Conservation (phyloP, 2,113 vertebrate species). For the Cottus gobio region DNA sequence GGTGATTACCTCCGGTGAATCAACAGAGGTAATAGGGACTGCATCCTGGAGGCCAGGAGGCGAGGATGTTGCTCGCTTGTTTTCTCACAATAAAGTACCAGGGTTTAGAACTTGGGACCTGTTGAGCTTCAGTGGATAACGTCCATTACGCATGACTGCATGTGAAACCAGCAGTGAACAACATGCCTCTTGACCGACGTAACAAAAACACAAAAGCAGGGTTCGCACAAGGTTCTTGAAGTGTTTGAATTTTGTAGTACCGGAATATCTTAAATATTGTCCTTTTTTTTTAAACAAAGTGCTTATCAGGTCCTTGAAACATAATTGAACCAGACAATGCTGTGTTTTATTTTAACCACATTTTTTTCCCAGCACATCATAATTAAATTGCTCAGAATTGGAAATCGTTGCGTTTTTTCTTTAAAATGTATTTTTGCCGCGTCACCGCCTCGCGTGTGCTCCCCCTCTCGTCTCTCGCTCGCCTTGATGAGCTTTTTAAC, state of each 20-base stretch:
- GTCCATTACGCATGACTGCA: slow-evolving; percentile 4
- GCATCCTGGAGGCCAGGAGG: slow-evolving; percentile 45
- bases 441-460: too few species aligned
- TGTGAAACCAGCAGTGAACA: neutral
- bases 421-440: neutral
- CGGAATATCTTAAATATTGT: neutral
- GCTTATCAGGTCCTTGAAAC: neutral
- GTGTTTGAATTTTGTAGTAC: neutral
- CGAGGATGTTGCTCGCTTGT: slow-evolving; percentile 37
- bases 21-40: slow-evolving; percentile 48
- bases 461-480: too few species aligned
- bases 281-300: neutral
- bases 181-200: neutral
- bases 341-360: neutral
- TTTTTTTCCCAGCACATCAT: neutral
- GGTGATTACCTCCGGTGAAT: slow-evolving; percentile 71
- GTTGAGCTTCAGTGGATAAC: slow-evolving; percentile 24
- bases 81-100: slow-evolving; percentile 17
- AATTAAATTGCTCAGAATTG: neutral
- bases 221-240: neutral
- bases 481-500: neutral
- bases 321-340: neutral
- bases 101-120: slow-evolving; percentile 11
- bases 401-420: neutral
- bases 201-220: neutral